Base-by-base conservation (phyloP, 1,140 invertebrate genomes). In the Ceratoteleas bidentatus region DNA sequence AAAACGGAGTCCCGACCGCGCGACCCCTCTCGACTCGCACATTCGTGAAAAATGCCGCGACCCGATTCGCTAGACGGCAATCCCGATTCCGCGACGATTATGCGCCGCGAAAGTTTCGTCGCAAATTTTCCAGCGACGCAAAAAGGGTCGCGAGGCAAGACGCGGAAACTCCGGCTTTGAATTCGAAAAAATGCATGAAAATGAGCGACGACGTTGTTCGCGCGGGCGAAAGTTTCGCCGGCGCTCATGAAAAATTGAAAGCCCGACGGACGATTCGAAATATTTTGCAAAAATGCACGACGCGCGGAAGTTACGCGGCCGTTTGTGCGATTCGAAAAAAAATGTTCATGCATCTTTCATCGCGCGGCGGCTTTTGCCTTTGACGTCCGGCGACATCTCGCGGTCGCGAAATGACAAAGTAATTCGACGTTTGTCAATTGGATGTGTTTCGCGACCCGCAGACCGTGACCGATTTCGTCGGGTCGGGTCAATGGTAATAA, bases 241-340 rank as follows among this genome's bases (percentile, higher is more conserved):
- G 14, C 10, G 8, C 40, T 79, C 76, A 66, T 79, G 76, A 73
- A 79, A 73, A 60, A 72, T 72, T 73, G 66, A 73, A 62, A 64
- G 24, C 58, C 53, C 33, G 60, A 47, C 61, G 33, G 7, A 6
- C 47, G 57, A 68, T 76, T 68, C 62, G 53, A 72, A 79, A 73
- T 72, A 68, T 73, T 73, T 79, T 56, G 57, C 47, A 68, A 73
- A 72, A 79, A 73, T 49, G 40, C 40, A 1, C 40, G 2, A n/a
- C 40, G 1, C n/a, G 0, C 40, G 24, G 24, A 1, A 43, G 40
- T 43, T 43, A 43, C 40, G 2, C 40, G 40, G 40, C 45, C 13
- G n/a, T n/a, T n/a, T n/a, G n/a, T n/a, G n/a, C n/a, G n/a, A n/a
- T n/a, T n/a, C n/a, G n/a, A n/a, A n/a, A n/a, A n/a, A n/a, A n/a